Evolutionary conservation across 2,113 vertebrate species (phyloP).

Genomic region (Peromyscus leucopus): DNA sequence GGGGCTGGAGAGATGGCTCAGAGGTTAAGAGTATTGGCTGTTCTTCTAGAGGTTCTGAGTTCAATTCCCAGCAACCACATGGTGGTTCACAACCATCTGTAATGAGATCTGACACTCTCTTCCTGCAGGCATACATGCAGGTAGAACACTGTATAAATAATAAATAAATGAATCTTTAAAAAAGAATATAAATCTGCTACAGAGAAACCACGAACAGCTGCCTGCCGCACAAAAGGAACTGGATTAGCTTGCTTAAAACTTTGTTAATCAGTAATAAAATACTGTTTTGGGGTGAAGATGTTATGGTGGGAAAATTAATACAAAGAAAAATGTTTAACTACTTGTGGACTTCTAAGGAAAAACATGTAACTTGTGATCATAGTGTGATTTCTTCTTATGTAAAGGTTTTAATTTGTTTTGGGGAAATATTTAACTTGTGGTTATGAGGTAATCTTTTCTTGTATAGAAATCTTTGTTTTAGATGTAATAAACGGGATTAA

Average conservation of each 20-base stretch:
- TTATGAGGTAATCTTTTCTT: not conserved
- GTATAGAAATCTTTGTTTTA: not conserved
- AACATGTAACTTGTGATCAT: not conserved
- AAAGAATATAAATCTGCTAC: not conserved
- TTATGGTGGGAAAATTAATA: not conserved
- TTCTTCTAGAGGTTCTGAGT: too few relatives aligned
- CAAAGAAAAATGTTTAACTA: not conserved
- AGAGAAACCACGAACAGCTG: not conserved
- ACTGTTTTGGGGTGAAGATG: not conserved
- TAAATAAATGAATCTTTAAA: too few relatives aligned
- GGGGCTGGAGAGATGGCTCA: too few relatives aligned
- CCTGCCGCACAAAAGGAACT: not conserved
- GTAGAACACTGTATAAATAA: too few relatives aligned
- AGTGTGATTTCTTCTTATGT: not conserved
- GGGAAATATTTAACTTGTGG: not conserved
- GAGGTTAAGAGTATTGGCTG: too few relatives aligned
- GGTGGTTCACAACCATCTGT: too few relatives aligned
- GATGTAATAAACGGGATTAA: not conserved
- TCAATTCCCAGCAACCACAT: too few relatives aligned
- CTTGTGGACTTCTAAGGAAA: not conserved
- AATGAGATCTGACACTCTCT: too few relatives aligned
- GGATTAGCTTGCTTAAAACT: not conserved
- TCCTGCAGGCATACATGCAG: too few relatives aligned
- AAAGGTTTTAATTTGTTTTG: not conserved
- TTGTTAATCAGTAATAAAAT: not conserved